Conservation (phyloP, 2,797 vertebrate genomes). For the Staurois parvus region DNA sequence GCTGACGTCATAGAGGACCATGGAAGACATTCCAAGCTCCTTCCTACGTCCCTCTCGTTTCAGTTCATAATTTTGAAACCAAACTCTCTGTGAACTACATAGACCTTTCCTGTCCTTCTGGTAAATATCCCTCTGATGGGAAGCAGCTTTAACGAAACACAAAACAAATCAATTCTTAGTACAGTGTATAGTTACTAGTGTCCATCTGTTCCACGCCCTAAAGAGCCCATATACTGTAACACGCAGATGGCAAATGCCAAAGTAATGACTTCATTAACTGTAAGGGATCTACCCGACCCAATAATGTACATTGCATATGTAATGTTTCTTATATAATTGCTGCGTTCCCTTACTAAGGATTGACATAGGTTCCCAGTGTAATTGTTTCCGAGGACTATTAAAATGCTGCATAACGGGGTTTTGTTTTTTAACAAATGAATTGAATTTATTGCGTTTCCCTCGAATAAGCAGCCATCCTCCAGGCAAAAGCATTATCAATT, state of each 20-base stretch:
- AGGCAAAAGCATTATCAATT: constrained; percentile 22
- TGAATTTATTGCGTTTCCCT: constrained; percentile 38
- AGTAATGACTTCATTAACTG: constrained; percentile 22
- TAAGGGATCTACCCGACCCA: neutral
- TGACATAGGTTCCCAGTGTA: neutral
- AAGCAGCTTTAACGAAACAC: neutral
- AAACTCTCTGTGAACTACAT: neutral
- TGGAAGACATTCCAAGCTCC: neutral
- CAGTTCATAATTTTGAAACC: constrained; percentile 19
- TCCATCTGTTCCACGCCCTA: constrained; percentile 42
- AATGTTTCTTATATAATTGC: constrained; percentile 3
- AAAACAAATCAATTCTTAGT: constrained; percentile 38
- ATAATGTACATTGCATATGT: neutral
- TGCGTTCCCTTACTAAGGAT: neutral
- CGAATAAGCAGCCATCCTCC: constrained; percentile 1
- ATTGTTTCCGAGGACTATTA: neutral
- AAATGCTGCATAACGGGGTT: constrained; percentile 16
- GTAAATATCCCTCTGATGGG: constrained; percentile 37
- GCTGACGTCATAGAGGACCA: neutral
- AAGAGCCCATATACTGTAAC: neutral
- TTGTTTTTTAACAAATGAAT: constrained; percentile 39
- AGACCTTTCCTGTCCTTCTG: constrained; percentile 21
- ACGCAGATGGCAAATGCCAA: neutral
- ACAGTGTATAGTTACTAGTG: constrained; percentile 32
- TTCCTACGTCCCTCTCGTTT: neutral